Percentiles rank a stretch among this genome's conserved stretches.
Conservation (phyloP, 2,888 invertebrate species). For the Drosophila phalerata region DNA sequence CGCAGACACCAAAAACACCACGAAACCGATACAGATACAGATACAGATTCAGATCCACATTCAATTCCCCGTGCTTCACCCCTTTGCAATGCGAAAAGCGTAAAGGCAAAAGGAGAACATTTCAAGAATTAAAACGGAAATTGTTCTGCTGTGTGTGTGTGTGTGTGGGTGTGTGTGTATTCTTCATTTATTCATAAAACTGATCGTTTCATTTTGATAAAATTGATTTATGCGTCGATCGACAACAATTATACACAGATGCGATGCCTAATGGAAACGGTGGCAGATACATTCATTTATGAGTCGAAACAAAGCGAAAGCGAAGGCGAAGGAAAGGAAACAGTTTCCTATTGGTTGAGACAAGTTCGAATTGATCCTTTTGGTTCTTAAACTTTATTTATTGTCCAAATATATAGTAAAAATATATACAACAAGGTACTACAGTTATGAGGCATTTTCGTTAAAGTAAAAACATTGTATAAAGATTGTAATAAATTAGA, state of each 20-base stretch:
- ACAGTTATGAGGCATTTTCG: slow-evolving; percentile 73
- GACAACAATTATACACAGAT: slow-evolving; percentile 79
- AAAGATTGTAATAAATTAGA: slow-evolving; percentile 63
- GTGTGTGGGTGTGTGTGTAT: slow-evolving; percentile 9
- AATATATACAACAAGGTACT: slow-evolving; percentile 74
- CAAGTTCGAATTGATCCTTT: not conserved
- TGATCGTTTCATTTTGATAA: slow-evolving; percentile 81
- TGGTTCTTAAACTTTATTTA: slow-evolving; percentile 72
- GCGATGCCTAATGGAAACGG: slow-evolving; percentile 80
- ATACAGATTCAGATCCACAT: not conserved
- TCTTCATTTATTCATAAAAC: slow-evolving; percentile 76
- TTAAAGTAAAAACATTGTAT: slow-evolving; percentile 48
- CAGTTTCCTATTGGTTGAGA: slow-evolving; percentile 1
- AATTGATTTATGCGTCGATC: slow-evolving; percentile 82
- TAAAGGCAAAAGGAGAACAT: slow-evolving; percentile 56
- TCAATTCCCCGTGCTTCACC: slow-evolving; percentile 16
- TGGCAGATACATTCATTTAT: slow-evolving; percentile 49
- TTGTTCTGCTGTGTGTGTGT: slow-evolving; percentile 40
- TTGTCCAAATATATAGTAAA: slow-evolving; percentile 59
- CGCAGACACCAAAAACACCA: slow-evolving; percentile 37
- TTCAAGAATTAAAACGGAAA: slow-evolving; percentile 69
- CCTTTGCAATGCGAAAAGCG: slow-evolving; percentile 60
- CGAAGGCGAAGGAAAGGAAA: not conserved
- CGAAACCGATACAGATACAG: slow-evolving; percentile 4
- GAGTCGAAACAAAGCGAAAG: not conserved